A percentile compares a stretch with the other conserved stretches of the same genome.
Evolutionary conservation across 2,888 invertebrate species (phyloP).

Genomic region (Amphipyra tragopoginis): DNA sequence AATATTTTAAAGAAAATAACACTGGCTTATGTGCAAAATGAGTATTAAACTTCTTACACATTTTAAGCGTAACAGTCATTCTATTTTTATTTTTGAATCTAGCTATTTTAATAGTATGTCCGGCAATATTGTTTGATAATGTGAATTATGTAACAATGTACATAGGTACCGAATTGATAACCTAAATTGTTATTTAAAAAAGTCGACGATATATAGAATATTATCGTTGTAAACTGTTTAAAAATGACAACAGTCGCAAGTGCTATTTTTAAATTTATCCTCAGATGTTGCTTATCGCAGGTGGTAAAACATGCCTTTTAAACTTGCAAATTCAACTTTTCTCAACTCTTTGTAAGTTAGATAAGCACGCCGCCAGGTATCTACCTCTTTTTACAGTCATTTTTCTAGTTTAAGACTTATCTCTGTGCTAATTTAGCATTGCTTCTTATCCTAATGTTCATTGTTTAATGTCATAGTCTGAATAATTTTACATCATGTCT

Average conservation of each 20-base stretch:
- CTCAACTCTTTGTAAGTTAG: slow-evolving; percentile 57
- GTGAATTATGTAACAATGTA: too few species aligned
- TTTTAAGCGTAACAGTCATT: too few species aligned
- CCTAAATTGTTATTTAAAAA: too few species aligned
- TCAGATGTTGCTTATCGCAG: slow-evolving; percentile 56
- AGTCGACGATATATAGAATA: too few species aligned
- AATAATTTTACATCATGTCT: not conserved
- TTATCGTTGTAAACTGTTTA: too few species aligned
- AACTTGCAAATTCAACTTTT: slow-evolving; percentile 59
- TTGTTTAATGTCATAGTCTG: not conserved
- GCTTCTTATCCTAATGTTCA: slow-evolving; percentile 7
- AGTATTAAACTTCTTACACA: too few species aligned
- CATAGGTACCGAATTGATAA: too few species aligned
- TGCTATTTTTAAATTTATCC: slow-evolving; percentile 25
- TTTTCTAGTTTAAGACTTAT: slow-evolving; percentile 38
- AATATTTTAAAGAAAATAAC: not conserved
- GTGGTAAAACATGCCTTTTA: slow-evolving; percentile 57
- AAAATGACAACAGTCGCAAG: not conserved
- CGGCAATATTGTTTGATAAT: too few species aligned
- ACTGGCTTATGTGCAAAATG: too few species aligned
- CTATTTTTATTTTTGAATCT: too few species aligned
- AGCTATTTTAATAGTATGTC: too few species aligned
- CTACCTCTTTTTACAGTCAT: slow-evolving; percentile 27
- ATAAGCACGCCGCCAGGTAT: slow-evolving; percentile 53
- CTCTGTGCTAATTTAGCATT: slow-evolving; percentile 10